A percentile compares a stretch with the other conserved stretches of the same genome.
phyloP scores from a whole-genome alignment of 1,140 invertebrate species.

The Apis mellifera region Amel_HAv3.1 CM009935.2:6384501-6385000 shows the following conservation, averaged over 20 bases:
- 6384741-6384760: background rate
- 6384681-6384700: too few relatives aligned
- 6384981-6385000: too few relatives aligned
- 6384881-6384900: background rate
- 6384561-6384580: conserved; percentile 67
- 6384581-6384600: conserved; percentile 53
- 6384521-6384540: conserved; percentile 44
- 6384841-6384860: background rate
- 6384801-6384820: background rate
- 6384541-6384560: conserved; percentile 62
- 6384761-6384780: background rate
- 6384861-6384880: background rate
- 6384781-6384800: background rate
- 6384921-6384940: background rate
- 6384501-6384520: conserved; percentile 1
- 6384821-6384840: background rate
- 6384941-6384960: too few relatives aligned
- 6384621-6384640: background rate
- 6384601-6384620: background rate
- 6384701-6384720: background rate
- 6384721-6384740: background rate
- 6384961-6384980: too few relatives aligned
- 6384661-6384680: too few relatives aligned
- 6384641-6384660: background rate
- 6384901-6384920: too few relatives aligned